Conservation (phyloP, 2,888 invertebrate species). For the Drosophila nr. perissopoda region DNA sequence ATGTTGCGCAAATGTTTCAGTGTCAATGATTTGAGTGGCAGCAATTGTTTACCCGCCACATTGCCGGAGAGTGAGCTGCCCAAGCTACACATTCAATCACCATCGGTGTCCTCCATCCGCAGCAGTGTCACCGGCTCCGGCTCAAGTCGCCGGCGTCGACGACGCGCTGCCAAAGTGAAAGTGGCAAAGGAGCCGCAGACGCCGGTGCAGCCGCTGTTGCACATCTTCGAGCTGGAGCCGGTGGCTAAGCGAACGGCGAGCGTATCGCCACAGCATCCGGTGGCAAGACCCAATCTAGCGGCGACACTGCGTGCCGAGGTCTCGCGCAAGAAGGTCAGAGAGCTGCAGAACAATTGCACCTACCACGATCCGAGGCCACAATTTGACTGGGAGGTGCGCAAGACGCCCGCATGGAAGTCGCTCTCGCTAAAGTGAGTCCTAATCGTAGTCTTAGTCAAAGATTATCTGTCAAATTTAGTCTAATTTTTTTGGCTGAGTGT, state of each 20-base stretch:
- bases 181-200: constrained; percentile 14
- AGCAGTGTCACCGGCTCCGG: constrained; percentile 51
- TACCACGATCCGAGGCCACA: constrained; percentile 74
- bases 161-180: constrained; percentile 50
- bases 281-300: constrained; percentile 84
- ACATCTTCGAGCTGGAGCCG: constrained; percentile 62
- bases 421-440: constrained; percentile 80
- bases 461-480: neutral
- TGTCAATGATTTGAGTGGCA: constrained; percentile 75
- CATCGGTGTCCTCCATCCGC: constrained; percentile 54
- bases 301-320: constrained; percentile 84
- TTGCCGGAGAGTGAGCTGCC: constrained; percentile 52
- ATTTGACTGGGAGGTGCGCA: constrained; percentile 84
- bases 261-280: constrained; percentile 83
- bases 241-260: constrained; percentile 46
- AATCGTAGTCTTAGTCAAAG: constrained; percentile 9
- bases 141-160: constrained; percentile 42
- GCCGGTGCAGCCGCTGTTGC: constrained; percentile 46
- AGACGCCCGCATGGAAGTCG: constrained; percentile 84
- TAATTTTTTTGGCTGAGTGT: too few species aligned
- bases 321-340: constrained; percentile 80
- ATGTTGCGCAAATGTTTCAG: constrained; percentile 76
- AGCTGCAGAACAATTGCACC: constrained; percentile 80
- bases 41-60: constrained; percentile 62
- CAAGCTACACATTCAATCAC: constrained; percentile 74